Evolutionary conservation across 2,888 invertebrate genomes (phyloP), one percentile per base, ranked within the genome.

Genomic region (Drosophila neonasuta): DNA sequence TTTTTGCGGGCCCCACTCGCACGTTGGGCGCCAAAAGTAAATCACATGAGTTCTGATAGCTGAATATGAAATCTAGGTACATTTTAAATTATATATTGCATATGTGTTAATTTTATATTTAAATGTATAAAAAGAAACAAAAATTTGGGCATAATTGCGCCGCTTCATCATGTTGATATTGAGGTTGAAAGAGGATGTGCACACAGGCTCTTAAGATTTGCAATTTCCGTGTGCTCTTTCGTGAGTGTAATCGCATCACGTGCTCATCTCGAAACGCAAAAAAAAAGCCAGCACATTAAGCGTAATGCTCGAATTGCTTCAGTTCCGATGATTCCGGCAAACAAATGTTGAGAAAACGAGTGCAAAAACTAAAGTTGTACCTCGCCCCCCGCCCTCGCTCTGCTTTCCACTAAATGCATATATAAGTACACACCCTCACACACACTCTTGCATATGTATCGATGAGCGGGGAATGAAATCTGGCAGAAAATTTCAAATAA

Each of bases 401-500:
- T 7, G 29, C 11, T 62, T 42, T 9, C 52, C 11, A 32, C 66
- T 45, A 67, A 51, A 67, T 68, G 58, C 58, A 68, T 59, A 66
- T 20, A 58, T 41, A 39, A 54, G 66, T 42, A 24, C 24, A 24
- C 48, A 41, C 29, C n/a, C 20, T 45, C 24, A 36, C 32, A 34
- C 32, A 42, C 15, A 42, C 30, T n/a, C 17, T 20, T 30, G 11
- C 32, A 13, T 17, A 17, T 36, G 55, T 69, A 58, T 71, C 42
- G 49, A 70, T 55, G 41, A 41, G 30, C 36, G 10, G 9, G 20
- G 7, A 52, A 57, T 45, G 51, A 57, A 67, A 75, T 78, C 58
- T 65, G 5, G 45, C 44, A 54, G 65, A 66, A 84, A 83, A 67
- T 69, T 66, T 66, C 69, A 60, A 79, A 79, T 79, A 68, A 76